These are phyloP conservation scores for Coptotermes formosanus DNA, from an alignment of 1,140 invertebrate genomes.

Conservation along the genomic window DNA sequence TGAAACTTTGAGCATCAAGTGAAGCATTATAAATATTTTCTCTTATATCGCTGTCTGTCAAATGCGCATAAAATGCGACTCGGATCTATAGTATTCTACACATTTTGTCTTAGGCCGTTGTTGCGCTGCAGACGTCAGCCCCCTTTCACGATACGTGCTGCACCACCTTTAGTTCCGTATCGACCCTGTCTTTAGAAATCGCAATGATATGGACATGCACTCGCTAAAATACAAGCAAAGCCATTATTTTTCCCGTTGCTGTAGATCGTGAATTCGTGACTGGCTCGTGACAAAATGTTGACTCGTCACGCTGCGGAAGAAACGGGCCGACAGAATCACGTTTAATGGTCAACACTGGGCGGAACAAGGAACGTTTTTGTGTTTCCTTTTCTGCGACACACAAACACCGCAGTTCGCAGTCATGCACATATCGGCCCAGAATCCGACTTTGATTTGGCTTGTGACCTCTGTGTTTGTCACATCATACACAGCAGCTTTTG, in stretches of 20 bases:
- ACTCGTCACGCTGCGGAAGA: conserved; percentile 11
- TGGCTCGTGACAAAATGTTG: conserved; percentile 11
- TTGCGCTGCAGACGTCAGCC: not conserved
- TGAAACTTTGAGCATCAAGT: too few species aligned
- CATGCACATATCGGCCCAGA: not conserved
- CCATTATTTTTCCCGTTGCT: conserved; percentile 15
- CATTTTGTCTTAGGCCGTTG: not conserved
- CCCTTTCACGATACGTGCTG: not conserved
- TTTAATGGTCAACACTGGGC: not conserved
- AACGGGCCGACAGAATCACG: conserved; percentile 6
- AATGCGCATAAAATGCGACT: too few species aligned
- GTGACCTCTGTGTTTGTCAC: not conserved
- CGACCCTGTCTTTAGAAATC: conserved; percentile 11
- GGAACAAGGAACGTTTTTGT: not conserved
- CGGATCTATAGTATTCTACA: not conserved
- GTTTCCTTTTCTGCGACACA: not conserved
- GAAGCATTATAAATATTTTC: too few species aligned
- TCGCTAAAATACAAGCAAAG: not conserved
- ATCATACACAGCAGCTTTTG: too few species aligned
- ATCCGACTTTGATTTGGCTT: not conserved
- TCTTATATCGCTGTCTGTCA: too few species aligned
- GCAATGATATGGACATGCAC: not conserved
- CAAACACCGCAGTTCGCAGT: not conserved
- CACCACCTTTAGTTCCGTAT: not conserved
- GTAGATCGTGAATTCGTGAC: conserved; percentile 18